phyloP scores from a whole-genome alignment of 2,113 vertebrate species.

The Anhinga rufa region DNA sequence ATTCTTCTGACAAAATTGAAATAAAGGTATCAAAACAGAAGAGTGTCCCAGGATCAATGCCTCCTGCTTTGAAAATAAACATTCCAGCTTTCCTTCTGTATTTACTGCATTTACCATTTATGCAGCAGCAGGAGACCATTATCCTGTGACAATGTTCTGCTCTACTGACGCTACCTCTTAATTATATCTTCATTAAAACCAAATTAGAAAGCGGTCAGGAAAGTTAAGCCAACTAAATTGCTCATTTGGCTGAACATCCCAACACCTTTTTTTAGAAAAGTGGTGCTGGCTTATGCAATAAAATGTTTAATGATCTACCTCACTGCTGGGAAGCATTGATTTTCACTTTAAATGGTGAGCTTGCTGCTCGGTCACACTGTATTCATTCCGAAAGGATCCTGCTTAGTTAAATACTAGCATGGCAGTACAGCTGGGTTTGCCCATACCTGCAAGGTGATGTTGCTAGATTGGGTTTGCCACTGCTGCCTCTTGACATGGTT shows the following conservation, averaged over 20 bases:
- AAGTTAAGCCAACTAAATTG: constrained; percentile 55
- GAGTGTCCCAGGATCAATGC: neutral
- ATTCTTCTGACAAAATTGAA: neutral
- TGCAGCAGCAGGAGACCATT: constrained; percentile 46
- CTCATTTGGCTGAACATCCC: constrained; percentile 50
- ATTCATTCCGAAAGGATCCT: neutral
- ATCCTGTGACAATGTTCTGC: constrained; percentile 54
- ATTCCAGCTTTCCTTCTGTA: neutral
- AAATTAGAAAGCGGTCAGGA: constrained; percentile 57
- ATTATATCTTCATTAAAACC: constrained; percentile 66
- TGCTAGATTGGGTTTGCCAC: neutral
- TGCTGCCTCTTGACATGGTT: neutral
- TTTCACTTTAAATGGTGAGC: constrained; percentile 28
- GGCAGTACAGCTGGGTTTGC: neutral
- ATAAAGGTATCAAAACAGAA: constrained; percentile 10
- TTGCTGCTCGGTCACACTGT: neutral
- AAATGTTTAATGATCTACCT: constrained; percentile 26
- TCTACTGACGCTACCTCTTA: constrained; percentile 59
- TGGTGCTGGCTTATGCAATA: neutral
- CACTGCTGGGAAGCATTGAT: constrained; percentile 13
- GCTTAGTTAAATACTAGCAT: neutral
- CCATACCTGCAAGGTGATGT: neutral
- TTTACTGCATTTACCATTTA: constrained; percentile 43
- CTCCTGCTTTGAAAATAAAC: constrained; percentile 37
- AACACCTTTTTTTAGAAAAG: constrained; percentile 28